Base-by-base conservation (phyloP, 30 jellyfish, hydroid and myxozoan species). In the Cassiopea andromeda region DNA sequence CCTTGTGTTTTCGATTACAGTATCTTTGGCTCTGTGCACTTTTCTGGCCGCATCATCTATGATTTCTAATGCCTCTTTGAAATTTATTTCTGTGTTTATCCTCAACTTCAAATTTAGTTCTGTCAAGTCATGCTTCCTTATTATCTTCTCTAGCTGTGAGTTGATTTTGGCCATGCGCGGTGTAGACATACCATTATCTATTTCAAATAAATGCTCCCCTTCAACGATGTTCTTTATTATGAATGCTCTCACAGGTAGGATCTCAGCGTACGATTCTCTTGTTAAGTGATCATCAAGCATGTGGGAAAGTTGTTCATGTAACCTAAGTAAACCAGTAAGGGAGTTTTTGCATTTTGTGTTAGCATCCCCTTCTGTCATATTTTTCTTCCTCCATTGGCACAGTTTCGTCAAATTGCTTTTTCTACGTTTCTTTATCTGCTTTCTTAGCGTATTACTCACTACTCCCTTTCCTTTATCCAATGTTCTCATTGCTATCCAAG, bases 151-250 rank as follows among this genome's bases (percentile, higher is more conserved):
- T 18, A 81, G 82, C 45, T 49, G 46, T 14, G 80, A 12, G 48
- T 81, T 81, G 70, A 81, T 48, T 50, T 81, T 81, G 13, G 90
- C 80, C 90, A 81, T 81, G 73, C 80, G 58, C 2, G 90, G 90
- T 2, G 57, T 9, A 48, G 45, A 81, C 19, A 5, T 66, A 10
- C 67, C 49, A 44, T 46, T 66, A 19, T 81, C 82, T 18, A 68
- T 48, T 38, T 64, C 59, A 68, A 44, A 81, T 7, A 38, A 44
- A 7, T 48, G 2, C 46, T 69, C 73, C 9, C 90, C 90, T 44
- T 67, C 82, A 5, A 81, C 9, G 7, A 81, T 50, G 13, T 75
- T 46, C 68, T 81, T 81, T 27, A 81, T 48, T 2, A 64, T 19
- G 14, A 44, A 48, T 38, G 71, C 50, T 16, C 57, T 81, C 17